Percentiles rank a stretch among this genome's conserved stretches.
Conservation (phyloP, 2,113 vertebrate genomes). For the Calcarius ornatus region DNA sequence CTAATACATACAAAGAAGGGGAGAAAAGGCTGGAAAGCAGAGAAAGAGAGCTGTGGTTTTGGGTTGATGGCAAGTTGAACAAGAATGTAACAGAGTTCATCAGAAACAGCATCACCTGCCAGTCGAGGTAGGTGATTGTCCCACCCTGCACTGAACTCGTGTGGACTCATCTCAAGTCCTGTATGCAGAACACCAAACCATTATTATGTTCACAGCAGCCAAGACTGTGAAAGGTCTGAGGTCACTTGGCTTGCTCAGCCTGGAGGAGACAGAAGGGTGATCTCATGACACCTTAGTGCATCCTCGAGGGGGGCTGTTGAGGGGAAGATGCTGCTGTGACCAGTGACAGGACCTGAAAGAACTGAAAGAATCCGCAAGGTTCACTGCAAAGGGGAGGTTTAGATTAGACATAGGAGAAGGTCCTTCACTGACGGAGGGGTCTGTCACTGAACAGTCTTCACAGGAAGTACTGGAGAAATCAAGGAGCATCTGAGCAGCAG, state of each 20-base stretch:
- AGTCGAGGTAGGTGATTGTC: accelerated
- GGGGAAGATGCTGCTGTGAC: background rate
- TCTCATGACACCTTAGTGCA: background rate
- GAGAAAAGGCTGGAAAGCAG: accelerated
- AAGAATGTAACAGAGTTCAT: background rate
- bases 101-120: accelerated
- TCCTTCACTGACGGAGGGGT: background rate
- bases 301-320: accelerated
- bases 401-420: background rate
- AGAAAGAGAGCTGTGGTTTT: background rate
- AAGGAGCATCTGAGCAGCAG: accelerated
- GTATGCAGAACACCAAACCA: background rate
- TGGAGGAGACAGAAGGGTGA: background rate
- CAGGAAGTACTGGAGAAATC: background rate
- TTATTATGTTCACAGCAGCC: background rate
- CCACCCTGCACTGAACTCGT: accelerated
- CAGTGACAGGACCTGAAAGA: accelerated
- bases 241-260: background rate
- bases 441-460: accelerated
- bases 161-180: accelerated
- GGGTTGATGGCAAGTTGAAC: background rate
- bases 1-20: background rate
- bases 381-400: background rate
- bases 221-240: background rate
- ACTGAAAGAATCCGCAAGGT: background rate